Conservation (phyloP, 2,797 vertebrate genomes). For the Sebastes ruberrimus region DNA sequence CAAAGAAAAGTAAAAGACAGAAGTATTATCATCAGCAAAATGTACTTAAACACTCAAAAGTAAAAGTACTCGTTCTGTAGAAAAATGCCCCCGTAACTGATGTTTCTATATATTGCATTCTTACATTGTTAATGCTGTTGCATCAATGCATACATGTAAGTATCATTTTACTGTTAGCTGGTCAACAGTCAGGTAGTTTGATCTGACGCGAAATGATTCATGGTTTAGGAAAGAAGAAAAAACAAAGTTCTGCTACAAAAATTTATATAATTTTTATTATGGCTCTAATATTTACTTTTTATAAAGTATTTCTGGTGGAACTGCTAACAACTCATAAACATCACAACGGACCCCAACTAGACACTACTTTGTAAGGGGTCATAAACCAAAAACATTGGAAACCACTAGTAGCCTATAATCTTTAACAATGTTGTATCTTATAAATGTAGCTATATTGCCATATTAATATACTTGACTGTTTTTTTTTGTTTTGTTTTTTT, state of each 20-base stretch:
- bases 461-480: neutral
- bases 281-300: neutral
- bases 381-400: neutral
- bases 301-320: neutral
- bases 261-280: fast-evolving
- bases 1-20: neutral
- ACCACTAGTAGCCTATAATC: neutral
- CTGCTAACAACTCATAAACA: neutral
- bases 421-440: neutral
- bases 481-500: neutral
- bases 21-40: neutral
- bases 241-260: neutral
- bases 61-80: neutral
- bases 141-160: neutral
- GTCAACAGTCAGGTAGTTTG: neutral
- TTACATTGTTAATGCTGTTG: neutral
- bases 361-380: neutral
- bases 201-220: neutral
- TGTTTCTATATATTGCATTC: neutral
- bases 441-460: neutral
- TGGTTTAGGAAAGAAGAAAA: neutral
- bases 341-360: neutral
- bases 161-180: neutral
- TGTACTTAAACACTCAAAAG: neutral
- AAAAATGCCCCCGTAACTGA: neutral